These are phyloP conservation scores for Ceyx cyanopectus DNA, from an alignment of 2,113 vertebrate genomes.

Conservation along the genomic window DNA sequence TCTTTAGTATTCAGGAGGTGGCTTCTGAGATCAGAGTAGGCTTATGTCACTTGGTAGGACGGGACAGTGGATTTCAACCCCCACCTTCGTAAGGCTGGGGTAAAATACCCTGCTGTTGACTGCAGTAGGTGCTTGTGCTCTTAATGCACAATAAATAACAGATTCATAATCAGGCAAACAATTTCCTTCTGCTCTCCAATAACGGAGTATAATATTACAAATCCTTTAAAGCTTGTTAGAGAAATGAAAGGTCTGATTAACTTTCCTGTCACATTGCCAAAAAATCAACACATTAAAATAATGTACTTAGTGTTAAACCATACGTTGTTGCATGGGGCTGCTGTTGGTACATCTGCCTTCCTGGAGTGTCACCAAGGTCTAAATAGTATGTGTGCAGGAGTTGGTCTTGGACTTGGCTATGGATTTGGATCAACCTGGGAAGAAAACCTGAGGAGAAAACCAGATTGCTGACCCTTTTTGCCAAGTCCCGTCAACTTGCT, in stretches of 20 bases:
- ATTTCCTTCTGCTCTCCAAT: conserved; percentile 19
- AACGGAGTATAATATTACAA: conserved; percentile 54
- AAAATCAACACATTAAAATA: conserved; percentile 6
- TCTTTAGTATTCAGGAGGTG: conserved; percentile 70
- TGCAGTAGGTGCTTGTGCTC: background rate
- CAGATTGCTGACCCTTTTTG: background rate
- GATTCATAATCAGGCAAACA: conserved; percentile 47
- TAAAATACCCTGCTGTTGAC: conserved; percentile 30
- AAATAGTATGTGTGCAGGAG: background rate
- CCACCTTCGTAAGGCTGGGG: background rate
- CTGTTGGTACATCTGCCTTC: background rate
- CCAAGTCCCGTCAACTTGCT: background rate
- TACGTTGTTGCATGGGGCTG: fast-evolving
- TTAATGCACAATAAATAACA: conserved; percentile 28
- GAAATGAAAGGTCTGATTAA: conserved; percentile 49
- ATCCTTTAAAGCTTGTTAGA: conserved; percentile 42
- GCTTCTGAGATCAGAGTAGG: conserved; percentile 58
- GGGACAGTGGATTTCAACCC: background rate
- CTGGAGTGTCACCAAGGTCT: background rate
- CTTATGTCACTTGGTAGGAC: conserved; percentile 41
- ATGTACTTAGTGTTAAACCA: background rate
- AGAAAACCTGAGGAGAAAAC: background rate
- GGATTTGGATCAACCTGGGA: background rate
- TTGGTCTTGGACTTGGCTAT: background rate
- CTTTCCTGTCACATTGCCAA: conserved; percentile 11